These are phyloP conservation scores for Drosophila pachea DNA, from an alignment of 1,140 invertebrate species.

Conservation along the genomic window DNA sequence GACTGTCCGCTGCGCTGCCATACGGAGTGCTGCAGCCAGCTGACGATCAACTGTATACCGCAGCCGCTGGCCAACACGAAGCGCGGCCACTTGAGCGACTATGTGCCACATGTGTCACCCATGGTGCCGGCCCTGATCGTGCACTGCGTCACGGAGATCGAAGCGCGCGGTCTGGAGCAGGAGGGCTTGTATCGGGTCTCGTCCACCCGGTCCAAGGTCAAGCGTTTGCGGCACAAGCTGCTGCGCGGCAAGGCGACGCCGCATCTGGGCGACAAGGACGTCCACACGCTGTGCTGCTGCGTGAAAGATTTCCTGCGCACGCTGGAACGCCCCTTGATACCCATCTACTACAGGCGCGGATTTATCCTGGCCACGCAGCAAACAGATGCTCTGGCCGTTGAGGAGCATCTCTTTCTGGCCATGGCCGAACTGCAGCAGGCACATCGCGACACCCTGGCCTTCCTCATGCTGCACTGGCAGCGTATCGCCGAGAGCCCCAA, in stretches of 20 bases:
- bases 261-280: constrained; percentile 85
- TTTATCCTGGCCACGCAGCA: constrained; percentile 84
- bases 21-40: constrained; percentile 85
- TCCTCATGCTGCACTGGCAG: constrained; percentile 90
- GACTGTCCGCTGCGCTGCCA: constrained; percentile 87
- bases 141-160: constrained; percentile 95
- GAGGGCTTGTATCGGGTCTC: constrained; percentile 94
- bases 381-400: constrained; percentile 77
- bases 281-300: constrained; percentile 90
- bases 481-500: constrained; percentile 83
- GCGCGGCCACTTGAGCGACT: constrained; percentile 89
- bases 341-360: constrained; percentile 84
- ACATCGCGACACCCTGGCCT: constrained; percentile 93
- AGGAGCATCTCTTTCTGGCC: constrained; percentile 82
- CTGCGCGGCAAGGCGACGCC: constrained; percentile 86
- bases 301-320: constrained; percentile 91
- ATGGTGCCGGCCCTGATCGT: constrained; percentile 96
- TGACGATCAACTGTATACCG: constrained; percentile 88
- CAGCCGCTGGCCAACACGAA: constrained; percentile 63
- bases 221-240: constrained; percentile 89
- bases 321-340: constrained; percentile 89
- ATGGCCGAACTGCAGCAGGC: constrained; percentile 88
- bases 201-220: constrained; percentile 90
- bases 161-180: constrained; percentile 89
- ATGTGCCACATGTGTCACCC: constrained; percentile 87